A percentile compares a stretch with the other conserved stretches of the same genome.
Conservation (phyloP, 2,113 vertebrate species). For the Cololabis saira region DNA sequence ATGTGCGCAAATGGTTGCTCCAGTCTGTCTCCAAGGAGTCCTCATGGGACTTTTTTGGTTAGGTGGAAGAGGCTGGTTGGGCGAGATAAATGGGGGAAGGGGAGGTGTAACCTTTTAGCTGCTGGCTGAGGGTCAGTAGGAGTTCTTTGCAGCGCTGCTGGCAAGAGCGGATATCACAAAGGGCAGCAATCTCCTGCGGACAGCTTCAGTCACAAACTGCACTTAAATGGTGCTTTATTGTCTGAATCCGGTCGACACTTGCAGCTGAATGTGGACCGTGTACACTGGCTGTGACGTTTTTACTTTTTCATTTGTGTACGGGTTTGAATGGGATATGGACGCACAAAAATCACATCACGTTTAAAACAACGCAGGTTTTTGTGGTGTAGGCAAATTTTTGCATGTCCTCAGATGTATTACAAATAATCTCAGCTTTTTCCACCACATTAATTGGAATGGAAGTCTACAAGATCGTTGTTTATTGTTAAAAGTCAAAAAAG, state of each 20-base stretch:
- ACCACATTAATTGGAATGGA: conserved; percentile 9
- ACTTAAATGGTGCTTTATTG: conserved; percentile 31
- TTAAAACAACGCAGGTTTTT: background rate
- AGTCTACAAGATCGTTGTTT: background rate
- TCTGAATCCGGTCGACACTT: conserved; percentile 53
- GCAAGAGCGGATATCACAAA: conserved; percentile 65
- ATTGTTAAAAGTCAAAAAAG: too few species aligned
- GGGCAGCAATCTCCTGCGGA: conserved; percentile 62
- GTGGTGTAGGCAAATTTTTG: conserved; percentile 2
- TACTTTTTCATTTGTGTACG: conserved; percentile 16
- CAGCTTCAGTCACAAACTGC: conserved; percentile 55
- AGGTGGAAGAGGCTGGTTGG: conserved; percentile 43
- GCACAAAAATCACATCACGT: conserved; percentile 5
- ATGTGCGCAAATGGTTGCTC: conserved; percentile 66
- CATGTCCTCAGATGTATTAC: conserved; percentile 34
- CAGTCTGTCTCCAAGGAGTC: conserved; percentile 45
- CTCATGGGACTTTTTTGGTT: conserved; percentile 41
- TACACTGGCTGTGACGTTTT: conserved; percentile 30
- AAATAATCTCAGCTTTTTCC: conserved; percentile 9
- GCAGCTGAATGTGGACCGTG: conserved; percentile 23
- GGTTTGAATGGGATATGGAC: too few species aligned
- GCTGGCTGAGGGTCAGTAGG: conserved; percentile 60
- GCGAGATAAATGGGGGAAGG: conserved; percentile 41
- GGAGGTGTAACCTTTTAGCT: conserved; percentile 64
- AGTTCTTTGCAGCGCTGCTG: conserved; percentile 28